A percentile compares a stretch with the other conserved stretches of the same genome.
Conservation (phyloP, 2,797 vertebrate genomes). For the Silurus lanzhouensis region DNA sequence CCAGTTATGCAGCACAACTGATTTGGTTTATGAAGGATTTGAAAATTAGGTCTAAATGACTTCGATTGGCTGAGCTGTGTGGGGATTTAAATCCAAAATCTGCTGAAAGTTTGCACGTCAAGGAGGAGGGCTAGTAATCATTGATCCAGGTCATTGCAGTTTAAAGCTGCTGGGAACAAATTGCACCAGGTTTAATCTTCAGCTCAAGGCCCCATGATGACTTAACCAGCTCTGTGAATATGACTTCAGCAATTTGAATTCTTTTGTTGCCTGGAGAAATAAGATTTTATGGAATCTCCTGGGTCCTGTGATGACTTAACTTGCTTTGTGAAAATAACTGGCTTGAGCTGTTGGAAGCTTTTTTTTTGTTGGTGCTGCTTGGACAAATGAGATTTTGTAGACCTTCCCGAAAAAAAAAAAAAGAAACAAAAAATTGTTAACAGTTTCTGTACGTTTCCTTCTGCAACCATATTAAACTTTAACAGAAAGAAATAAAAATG, state of each 20-base stretch:
- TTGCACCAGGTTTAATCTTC: conserved; percentile 11
- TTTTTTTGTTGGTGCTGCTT: conserved; percentile 44
- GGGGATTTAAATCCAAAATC: conserved; percentile 17
- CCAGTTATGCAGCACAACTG: not conserved
- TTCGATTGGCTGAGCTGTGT: conserved; percentile 6
- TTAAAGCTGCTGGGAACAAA: conserved; percentile 15
- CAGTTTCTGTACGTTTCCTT: not conserved
- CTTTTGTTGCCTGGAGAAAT: conserved; percentile 20
- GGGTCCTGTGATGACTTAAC: conserved; percentile 10
- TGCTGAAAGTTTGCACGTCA: conserved; percentile 1
- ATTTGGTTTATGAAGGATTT: conserved; percentile 1
- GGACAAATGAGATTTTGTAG: conserved; percentile 46
- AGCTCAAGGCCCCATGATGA: not conserved
- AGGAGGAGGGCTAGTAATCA: not conserved
- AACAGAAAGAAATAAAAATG: conserved; percentile 20
- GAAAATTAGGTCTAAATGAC: conserved; percentile 12
- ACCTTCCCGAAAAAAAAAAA: conserved; percentile 15
- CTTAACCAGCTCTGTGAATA: conserved; percentile 16
- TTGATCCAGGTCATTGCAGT: not conserved
- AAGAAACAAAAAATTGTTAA: conserved; percentile 6
- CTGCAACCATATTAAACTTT: conserved; percentile 25
- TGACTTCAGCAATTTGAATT: conserved; percentile 13
- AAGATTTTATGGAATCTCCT: conserved; percentile 12
- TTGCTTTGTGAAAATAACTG: conserved; percentile 31
- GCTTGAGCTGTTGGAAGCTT: conserved; percentile 38